Evolutionary conservation across 2,888 invertebrate genomes (phyloP), one percentile per base, ranked within the genome.

Genomic region (Drosophila quasianomalipes): DNA sequence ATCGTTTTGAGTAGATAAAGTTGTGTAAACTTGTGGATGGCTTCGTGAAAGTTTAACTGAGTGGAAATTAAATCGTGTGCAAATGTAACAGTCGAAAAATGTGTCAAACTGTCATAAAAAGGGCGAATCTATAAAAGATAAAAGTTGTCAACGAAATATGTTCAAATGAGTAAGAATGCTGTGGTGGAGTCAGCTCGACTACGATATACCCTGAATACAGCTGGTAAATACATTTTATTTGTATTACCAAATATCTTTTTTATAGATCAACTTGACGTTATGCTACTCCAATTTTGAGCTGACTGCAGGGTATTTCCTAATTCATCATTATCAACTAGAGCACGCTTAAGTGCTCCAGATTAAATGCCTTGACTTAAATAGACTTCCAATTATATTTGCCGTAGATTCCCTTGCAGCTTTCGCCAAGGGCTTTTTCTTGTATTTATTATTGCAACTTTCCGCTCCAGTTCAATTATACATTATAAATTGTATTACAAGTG

Each of bases 401-500:
- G 22, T 7, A 14, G 22, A 54, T 28, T 37, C 2, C 2, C 19
- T 3, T 14, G 6, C 6, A n/a, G 22, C 10, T 28, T 14, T 31
- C 16, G 39, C 12, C 22, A 61, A 66, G 41, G 66, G 52, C 22
- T 39, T 37, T 22, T 44, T 37, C 19, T 10, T 1, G 28, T 53
- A 14, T 37, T 68, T 64, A 5, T 12, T 57, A 47, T 39, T 65
- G 35, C 28, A 37, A 35, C 22, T 55, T 52, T n/a, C 28, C 26
- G 33, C 47, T 33, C 19, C 51, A 47, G 57, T 55, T 35, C 70
- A 70, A 78, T 79, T 78, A 79, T 67, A 70, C 54, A 67, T 65
- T 62, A 14, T 41, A 58, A 67, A 52, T 63, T 64, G 57, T 63
- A 64, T 44, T 52, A 49, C 30, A 41, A 41, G 59, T 70, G 76